Base-by-base conservation (phyloP, 1,140 invertebrate species). In the Pseudobourletiella spinata region DNA sequence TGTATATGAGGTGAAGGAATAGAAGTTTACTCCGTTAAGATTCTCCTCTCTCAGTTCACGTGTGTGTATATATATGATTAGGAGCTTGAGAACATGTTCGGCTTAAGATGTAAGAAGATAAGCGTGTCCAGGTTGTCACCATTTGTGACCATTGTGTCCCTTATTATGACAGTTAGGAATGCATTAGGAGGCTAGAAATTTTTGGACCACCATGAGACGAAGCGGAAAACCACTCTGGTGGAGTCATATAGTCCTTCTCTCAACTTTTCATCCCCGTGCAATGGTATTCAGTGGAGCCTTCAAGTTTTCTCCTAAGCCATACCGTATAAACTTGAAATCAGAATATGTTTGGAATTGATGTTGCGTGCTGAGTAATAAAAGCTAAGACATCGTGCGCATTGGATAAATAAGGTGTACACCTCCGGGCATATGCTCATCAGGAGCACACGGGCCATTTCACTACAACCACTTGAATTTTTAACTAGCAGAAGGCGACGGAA, bases 81-180 rank as follows among this genome's bases (percentile, higher is more conserved):
- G 11, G n/a, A 11, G 35, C 35, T 11, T 39, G 35, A 11, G 35
- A 11, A n/a, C n/a, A n/a, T 39, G 35, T 11, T 11, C 11, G 35
- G 11, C 35, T n/a, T 39, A 39, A n/a, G 20, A 11, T 15, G 44
- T 14, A 22, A 48, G 4, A 48, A 6, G 44, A 48, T 39, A 39
- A 39, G 44, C 20, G 44, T 48, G 44, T 48, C 44, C 44, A 48
- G 44, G 11, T 22, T 48, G 44, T 48, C 44, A 48, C 44, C 44
- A 48, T 48, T 48, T 48, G 44, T 48, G 11, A 18, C 44, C 44
- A 48, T 48, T 48, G 44, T 48, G 20, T 48, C 44, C 44, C 44
- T 48, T 48, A 48, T 48, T 48, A 48, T 48, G 44, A 48, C 44
- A 48, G 44, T 18, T 48, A 6, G 18, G 18, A 48, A 48, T 48